phyloP scores from a whole-genome alignment of 2,797 vertebrate species.

The Lutjanus campechanus region DNA sequence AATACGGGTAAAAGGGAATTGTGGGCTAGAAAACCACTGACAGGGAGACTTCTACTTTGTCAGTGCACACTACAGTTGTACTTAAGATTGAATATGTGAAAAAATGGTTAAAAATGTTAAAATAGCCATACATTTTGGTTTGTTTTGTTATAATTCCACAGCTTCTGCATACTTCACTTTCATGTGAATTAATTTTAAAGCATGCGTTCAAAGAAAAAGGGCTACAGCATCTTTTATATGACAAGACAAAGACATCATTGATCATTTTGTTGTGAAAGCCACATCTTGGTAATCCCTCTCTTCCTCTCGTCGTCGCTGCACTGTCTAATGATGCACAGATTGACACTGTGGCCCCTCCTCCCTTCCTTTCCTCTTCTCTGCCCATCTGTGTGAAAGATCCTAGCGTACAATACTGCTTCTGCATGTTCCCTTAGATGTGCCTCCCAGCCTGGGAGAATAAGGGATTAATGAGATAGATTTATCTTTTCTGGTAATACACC shows the following conservation, averaged over 20 bases:
- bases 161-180: slow-evolving; percentile 20
- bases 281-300: slow-evolving; percentile 79
- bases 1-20: slow-evolving; percentile 47
- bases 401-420: slow-evolving; percentile 71
- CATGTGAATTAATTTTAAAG: slow-evolving; percentile 35
- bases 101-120: slow-evolving; percentile 5
- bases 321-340: slow-evolving; percentile 86
- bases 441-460: slow-evolving; percentile 82
- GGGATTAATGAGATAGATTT: slow-evolving; percentile 88
- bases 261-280: slow-evolving; percentile 79
- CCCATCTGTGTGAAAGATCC: slow-evolving; percentile 83
- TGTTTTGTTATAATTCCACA: slow-evolving; percentile 25
- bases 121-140: neutral
- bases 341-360: slow-evolving; percentile 77
- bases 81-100: slow-evolving; percentile 26
- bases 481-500: slow-evolving; percentile 85
- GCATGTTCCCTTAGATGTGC: slow-evolving; percentile 79
- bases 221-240: slow-evolving; percentile 57
- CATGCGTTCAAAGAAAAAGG: slow-evolving; percentile 53
- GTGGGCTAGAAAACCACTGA: slow-evolving; percentile 53
- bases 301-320: slow-evolving; percentile 72
- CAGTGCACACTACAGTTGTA: slow-evolving; percentile 41
- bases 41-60: slow-evolving; percentile 33
- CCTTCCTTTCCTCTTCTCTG: slow-evolving; percentile 56
- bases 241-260: slow-evolving; percentile 76